Percentiles rank a stretch among this genome's conserved stretches.
These are phyloP conservation scores for Plebejus melissa DNA, from an alignment of 2,888 invertebrate genomes.

Conservation along the genomic window DNA sequence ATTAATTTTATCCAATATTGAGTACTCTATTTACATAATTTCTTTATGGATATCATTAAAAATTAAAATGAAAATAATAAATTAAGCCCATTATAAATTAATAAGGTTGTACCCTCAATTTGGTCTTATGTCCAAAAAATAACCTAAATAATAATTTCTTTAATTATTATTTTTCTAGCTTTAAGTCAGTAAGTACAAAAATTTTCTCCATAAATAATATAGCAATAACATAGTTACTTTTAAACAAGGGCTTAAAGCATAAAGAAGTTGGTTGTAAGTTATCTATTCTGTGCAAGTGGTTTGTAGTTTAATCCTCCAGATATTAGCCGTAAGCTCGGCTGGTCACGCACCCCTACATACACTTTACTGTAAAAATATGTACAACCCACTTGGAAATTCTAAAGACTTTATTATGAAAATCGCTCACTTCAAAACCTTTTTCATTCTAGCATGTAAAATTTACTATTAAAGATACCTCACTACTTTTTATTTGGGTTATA, in stretches of 20 bases:
- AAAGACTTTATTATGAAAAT: slow-evolving; percentile 3
- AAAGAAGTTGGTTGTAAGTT: neutral
- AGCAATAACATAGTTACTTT: neutral
- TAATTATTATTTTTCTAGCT: too few species aligned
- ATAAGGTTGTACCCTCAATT: too few species aligned
- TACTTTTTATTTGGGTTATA: too few species aligned
- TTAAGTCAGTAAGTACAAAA: neutral
- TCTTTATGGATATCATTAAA: too few species aligned
- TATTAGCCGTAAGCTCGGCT: neutral
- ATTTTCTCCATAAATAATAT: neutral
- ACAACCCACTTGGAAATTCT: neutral
- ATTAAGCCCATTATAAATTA: too few species aligned
- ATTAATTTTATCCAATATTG: too few species aligned
- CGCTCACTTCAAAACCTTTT: neutral
- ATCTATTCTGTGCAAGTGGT: slow-evolving; percentile 18
- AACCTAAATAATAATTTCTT: too few species aligned
- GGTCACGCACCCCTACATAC: slow-evolving; percentile 17
- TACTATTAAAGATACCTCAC: too few species aligned
- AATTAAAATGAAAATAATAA: too few species aligned
- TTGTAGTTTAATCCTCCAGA: slow-evolving; percentile 22
- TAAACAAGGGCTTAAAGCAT: neutral
- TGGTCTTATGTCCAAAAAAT: too few species aligned
- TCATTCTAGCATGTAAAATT: neutral
- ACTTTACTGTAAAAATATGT: slow-evolving; percentile 16
- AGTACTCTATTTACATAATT: too few species aligned